Evolutionary conservation across 2,113 vertebrate species (phyloP), one percentile per base, ranked within the genome.

Genomic region (Lamprologus ornatipinnis): DNA sequence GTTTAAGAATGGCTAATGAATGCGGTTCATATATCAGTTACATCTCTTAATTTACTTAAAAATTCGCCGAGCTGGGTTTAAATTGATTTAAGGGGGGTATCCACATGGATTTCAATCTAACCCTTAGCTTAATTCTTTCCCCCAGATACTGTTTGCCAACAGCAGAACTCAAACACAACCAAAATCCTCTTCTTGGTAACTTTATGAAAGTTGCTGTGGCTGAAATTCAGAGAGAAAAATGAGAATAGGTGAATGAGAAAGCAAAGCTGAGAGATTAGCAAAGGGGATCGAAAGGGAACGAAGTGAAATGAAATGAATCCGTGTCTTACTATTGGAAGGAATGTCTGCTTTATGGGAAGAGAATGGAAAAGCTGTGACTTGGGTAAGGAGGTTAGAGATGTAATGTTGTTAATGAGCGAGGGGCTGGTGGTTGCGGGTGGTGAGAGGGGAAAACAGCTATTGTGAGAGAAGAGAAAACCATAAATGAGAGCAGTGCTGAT

Each of bases 401-500:
- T 42, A 13, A 40, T 33, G 63, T 35, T 13, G 55, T 21, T 70
- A 82, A 75, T 3, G 55, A 83, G 35, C 12, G 31, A 31, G 1
- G 23, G 9, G 15, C 63, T 14, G 17, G 17, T 4, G 7, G 12
- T 49, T 13, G 54, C 14, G 6, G 42, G 23, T 6, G 68, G 12
- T 7, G 35, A 15, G 6, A 0, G 13, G 65, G 31, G 28, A 6
- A 17, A 79, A 17, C 14, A 1, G 85, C 86, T 55, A 9, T 5
- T 63, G 3, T 21, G 35, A 53, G 88, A 51, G 58, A 85, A 80
- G 81, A 63, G 13, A 79, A 85, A 80, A 33, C 31, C 57, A 17
- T 80, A 92, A 92, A 85, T 90, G 93, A 93, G 5, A 86, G 54
- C 51, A 7, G 70, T 84, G 58, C 45, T 78, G 54, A 31, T 37